Conservation (phyloP, 2,113 vertebrate genomes). For the Hemibagrus wyckioides region DNA sequence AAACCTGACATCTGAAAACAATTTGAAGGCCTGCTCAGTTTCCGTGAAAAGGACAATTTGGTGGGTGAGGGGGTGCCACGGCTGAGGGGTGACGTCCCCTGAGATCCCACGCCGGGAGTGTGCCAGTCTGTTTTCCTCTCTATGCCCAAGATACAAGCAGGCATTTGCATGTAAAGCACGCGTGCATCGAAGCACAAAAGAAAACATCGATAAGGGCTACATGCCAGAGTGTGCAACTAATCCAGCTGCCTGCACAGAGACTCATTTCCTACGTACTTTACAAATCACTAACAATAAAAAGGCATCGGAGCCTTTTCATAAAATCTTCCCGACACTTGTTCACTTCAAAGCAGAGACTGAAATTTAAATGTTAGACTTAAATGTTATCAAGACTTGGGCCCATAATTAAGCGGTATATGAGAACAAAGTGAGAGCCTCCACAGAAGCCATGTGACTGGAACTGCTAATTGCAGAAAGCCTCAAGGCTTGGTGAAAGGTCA, state of each 20-base stretch:
- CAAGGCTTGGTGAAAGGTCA: conserved; percentile 53
- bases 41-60: conserved; percentile 70
- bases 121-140: conserved; percentile 55
- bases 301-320: not conserved
- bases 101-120: conserved; percentile 42
- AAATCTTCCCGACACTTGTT: conserved; percentile 39
- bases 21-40: conserved; percentile 71
- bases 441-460: conserved; percentile 46
- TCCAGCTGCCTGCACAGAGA: not conserved
- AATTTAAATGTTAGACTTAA: conserved; percentile 33
- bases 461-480: conserved; percentile 52
- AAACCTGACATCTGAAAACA: conserved; percentile 73
- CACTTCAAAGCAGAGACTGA: conserved; percentile 40
- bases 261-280: not conserved
- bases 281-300: conserved; percentile 19
- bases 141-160: conserved; percentile 52
- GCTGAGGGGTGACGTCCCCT: conserved; percentile 29
- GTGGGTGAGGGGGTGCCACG: conserved; percentile 62
- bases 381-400: conserved; percentile 42
- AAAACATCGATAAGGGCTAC: conserved; percentile 46
- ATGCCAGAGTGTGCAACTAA: conserved; percentile 21
- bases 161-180: conserved; percentile 58
- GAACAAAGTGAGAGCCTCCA: conserved; percentile 45
- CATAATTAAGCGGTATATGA: conserved; percentile 39
- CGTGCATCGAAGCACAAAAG: conserved; percentile 46